Base-by-base conservation (phyloP, 2,888 invertebrate species). In the Drosophila prostipennis region DNA sequence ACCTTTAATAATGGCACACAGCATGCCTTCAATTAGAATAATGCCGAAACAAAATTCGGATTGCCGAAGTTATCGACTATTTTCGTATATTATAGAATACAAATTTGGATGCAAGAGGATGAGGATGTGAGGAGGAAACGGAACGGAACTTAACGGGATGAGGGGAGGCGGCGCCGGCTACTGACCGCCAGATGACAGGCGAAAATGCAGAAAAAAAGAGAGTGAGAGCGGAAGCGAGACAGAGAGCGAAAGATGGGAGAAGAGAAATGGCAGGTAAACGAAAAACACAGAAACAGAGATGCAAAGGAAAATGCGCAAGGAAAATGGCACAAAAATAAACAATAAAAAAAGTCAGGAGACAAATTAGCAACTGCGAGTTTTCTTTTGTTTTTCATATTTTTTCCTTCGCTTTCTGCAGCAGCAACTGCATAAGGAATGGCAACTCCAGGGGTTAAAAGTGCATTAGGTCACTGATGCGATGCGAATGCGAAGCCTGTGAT, bases 101-200 rank as follows among this genome's bases (percentile, higher is more conserved):
- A 54, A 64, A 63, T 65, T 64, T 36, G 43, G 45, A 55, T 23
- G 11, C 29, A 40, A 36, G 34, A 34, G 19, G 29, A 37, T 49
- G 36, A 29, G 23, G 13, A 59, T 46, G 48, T 29, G 39, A 39
- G 29, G 40, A 34, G 29, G 14, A 49, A 11, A 6, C 37, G 57
- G 43, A 59, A 46, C 29, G 46, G 43, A 59, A 46, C 29, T 29
- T 10, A 32, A 46, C 2, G 63, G 13, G 48, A 39, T 14, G 60
- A 11, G 14, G 57, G 61, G 37, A 40, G 51, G 14, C 48, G 72
- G 59, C 61, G 64, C 74, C 87, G 87, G 72, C 85, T 74, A 76
- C 74, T 82, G 80, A 85, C 78, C 83, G 76, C 78, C 74, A 82
- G 86, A 82, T 87, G 88, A 87, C 86, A 80, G 78, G 80, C 83